A percentile compares a stretch with the other conserved stretches of the same genome.
Conservation (phyloP, 2,888 invertebrate genomes). For the Panzeria rudis region DNA sequence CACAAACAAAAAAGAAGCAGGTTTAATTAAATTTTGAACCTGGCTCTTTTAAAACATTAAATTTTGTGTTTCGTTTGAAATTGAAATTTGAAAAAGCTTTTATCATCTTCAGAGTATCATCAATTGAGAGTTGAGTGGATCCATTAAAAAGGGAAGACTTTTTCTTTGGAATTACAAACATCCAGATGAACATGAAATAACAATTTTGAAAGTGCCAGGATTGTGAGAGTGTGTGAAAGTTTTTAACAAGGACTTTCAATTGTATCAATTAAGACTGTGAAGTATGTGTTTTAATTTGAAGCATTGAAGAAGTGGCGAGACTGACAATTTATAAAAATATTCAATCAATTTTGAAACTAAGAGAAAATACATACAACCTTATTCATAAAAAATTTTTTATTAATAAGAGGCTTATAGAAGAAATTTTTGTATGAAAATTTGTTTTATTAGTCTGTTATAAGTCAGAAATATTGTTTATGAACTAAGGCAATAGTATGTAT, state of each 20-base stretch:
- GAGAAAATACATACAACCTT: no score
- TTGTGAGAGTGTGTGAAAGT: constrained; percentile 28
- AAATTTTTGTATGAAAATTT: no score
- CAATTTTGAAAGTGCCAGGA: constrained; percentile 38
- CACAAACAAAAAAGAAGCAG: constrained; percentile 51
- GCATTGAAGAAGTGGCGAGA: background rate
- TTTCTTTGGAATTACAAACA: background rate
- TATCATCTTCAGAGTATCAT: constrained; percentile 33
- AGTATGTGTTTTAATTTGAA: constrained; percentile 3
- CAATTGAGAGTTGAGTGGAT: constrained; percentile 59
- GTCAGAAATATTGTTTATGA: no score
- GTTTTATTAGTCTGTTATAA: no score
- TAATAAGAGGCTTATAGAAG: no score
- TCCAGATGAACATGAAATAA: constrained; percentile 28
- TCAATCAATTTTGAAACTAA: background rate
- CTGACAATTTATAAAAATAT: background rate
- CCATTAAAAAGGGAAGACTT: constrained; percentile 39
- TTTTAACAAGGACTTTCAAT: constrained; percentile 39
- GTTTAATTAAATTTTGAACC: constrained; percentile 71
- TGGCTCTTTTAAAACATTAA: constrained; percentile 60
- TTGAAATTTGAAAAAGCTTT: constrained; percentile 58
- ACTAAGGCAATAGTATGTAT: no score
- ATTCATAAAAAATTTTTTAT: no score
- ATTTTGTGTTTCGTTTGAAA: constrained; percentile 56
- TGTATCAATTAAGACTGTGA: constrained; percentile 40